These are phyloP conservation scores for Tipula vernalis DNA, from an alignment of 2,888 invertebrate genomes.

Conservation along the genomic window DNA sequence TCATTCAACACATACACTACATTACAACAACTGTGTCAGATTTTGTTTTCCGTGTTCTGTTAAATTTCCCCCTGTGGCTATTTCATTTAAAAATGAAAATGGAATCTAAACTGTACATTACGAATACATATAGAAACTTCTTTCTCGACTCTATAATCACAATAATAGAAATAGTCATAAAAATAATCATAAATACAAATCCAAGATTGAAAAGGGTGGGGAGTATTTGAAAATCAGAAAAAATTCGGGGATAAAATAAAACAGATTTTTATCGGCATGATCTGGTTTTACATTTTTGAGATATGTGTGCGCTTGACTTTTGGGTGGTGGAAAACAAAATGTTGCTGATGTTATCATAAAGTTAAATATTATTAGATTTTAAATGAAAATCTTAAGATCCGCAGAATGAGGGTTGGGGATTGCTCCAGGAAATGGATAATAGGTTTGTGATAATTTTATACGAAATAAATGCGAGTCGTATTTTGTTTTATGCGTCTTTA, in stretches of 20 bases:
- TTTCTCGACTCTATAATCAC: background rate
- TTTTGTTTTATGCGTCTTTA: background rate
- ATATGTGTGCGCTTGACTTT: background rate
- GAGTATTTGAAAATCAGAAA: background rate
- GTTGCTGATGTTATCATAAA: background rate
- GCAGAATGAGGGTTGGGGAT: background rate
- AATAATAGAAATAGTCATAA: background rate
- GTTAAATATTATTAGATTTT: background rate
- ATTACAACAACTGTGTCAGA: background rate
- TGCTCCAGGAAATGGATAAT: constrained; percentile 11
- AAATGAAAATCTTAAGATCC: background rate
- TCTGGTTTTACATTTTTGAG: background rate
- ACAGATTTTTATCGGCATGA: background rate
- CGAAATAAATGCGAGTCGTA: background rate
- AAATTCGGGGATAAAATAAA: background rate
- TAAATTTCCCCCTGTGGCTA: background rate
- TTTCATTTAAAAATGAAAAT: background rate
- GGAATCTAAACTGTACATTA: background rate
- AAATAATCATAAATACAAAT: background rate
- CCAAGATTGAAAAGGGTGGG: background rate
- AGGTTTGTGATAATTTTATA: constrained; percentile 13
- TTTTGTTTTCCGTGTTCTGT: background rate
- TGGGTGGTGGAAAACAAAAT: background rate
- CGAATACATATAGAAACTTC: background rate
- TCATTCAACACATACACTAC: background rate